Evolutionary conservation across 2,888 invertebrate genomes (phyloP), one percentile per base, ranked within the genome.

Genomic region (Melinaea menophilus): DNA sequence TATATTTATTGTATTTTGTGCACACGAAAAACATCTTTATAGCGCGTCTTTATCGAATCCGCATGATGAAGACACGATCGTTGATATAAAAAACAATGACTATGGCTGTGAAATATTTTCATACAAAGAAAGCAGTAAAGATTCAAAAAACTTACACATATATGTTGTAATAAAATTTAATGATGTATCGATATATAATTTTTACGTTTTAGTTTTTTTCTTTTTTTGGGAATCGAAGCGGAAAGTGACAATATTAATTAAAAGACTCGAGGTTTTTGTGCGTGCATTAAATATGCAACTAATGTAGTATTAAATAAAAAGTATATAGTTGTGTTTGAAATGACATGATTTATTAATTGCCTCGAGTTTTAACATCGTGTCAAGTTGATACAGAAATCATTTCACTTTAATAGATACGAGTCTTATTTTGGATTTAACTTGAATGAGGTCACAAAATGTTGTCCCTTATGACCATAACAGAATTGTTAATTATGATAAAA

Each of bases 11-110:
- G 56, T 63, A 61, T 59, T 61, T 57, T 61, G 59, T 47, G 61
- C 64, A 63, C 57, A 54, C 66, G 41, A 65, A 69, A 68, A 66
- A 61, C 57, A 58, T 57, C 64, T 63, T 69, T 69, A 69, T 63
- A 56, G 12, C 41, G 41, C 9, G 13, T 57, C 59, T 57, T 61
- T 62, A 66, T 62, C 60, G 60, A 60, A 56, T 62, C 58, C 37
- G 56, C 56, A 56, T n/a, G 59, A 63, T 59, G 63, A 47, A 34
- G 56, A 37, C 55, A 62, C 62, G 65, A 63, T 64, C 56, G 56
- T 64, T 58, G 37, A 48, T 59, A 63, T 67, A 68, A 65, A 64
- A 58, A 66, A 59, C 62, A 67, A 62, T 57, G 64, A 45, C 54
- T 45, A n/a, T 45, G 51, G 45, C 22, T 64, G 57, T 62, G 55